Conservation (phyloP, 2,797 vertebrate species). For the Mionectes olivaceus region DNA sequence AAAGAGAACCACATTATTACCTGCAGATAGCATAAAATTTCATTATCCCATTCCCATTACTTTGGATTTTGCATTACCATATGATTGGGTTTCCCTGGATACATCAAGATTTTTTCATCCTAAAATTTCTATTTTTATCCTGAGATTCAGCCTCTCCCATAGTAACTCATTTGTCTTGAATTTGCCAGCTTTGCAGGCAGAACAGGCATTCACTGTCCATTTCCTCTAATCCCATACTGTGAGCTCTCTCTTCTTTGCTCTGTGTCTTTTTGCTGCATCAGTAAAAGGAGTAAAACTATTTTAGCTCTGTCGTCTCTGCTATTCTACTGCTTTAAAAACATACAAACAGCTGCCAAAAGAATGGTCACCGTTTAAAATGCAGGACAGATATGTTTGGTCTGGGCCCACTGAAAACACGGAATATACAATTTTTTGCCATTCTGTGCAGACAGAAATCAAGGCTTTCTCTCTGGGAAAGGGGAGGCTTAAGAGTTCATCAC, state of each 20-base stretch:
- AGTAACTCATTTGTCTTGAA: background rate
- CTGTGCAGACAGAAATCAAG: background rate
- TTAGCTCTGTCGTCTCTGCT: background rate
- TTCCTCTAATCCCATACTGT: background rate
- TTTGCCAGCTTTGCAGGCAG: background rate
- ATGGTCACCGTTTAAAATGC: background rate
- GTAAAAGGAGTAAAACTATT: background rate
- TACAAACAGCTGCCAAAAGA: background rate
- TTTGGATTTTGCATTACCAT: background rate
- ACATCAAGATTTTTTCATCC: background rate
- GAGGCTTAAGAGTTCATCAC: background rate
- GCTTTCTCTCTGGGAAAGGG: background rate
- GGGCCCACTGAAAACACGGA: background rate
- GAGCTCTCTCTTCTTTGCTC: background rate
- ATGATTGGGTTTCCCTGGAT: background rate
- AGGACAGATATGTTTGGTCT: background rate
- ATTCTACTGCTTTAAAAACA: background rate
- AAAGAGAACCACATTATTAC: background rate
- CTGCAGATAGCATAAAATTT: background rate
- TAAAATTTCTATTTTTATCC: background rate
- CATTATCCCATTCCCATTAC: background rate
- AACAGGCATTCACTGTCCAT: background rate
- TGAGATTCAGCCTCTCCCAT: background rate
- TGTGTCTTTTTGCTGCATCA: background rate
- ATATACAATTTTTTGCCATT: background rate